phyloP scores from a whole-genome alignment of 2,113 vertebrate genomes.

The Geococcyx californianus region DNA sequence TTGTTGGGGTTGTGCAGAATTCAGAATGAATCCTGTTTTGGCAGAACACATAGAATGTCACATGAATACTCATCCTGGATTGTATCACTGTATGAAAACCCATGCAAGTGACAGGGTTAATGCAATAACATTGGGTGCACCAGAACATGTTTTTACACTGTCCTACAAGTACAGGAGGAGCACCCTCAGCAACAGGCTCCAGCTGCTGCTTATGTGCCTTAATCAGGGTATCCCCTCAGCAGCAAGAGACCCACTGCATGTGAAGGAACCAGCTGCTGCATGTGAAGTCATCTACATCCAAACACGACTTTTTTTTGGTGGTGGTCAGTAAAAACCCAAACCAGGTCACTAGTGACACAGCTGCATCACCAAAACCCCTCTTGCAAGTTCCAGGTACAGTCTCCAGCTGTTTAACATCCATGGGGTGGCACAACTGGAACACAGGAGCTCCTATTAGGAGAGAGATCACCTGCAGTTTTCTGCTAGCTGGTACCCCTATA shows the following conservation, averaged over 20 bases:
- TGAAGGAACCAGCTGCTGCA: background rate
- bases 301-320: background rate
- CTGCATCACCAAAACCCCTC: background rate
- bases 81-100: background rate
- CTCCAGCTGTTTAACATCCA: background rate
- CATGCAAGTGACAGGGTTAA: background rate
- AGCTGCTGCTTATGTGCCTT: background rate
- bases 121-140: background rate
- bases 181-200: background rate
- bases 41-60: background rate
- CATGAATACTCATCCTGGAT: background rate
- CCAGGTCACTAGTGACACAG: background rate
- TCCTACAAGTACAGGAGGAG: background rate
- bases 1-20: background rate
- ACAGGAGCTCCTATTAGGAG: background rate
- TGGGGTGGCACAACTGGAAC: background rate
- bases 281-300: background rate
- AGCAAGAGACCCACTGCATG: background rate
- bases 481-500: background rate
- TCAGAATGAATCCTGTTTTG: background rate
- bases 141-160: fast-evolving
- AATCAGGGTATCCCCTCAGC: background rate
- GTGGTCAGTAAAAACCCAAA: background rate
- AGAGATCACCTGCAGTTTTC: background rate
- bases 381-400: fast-evolving